Evolutionary conservation across 2,797 vertebrate species (phyloP).

Genomic region (Neosalanx taihuensis): DNA sequence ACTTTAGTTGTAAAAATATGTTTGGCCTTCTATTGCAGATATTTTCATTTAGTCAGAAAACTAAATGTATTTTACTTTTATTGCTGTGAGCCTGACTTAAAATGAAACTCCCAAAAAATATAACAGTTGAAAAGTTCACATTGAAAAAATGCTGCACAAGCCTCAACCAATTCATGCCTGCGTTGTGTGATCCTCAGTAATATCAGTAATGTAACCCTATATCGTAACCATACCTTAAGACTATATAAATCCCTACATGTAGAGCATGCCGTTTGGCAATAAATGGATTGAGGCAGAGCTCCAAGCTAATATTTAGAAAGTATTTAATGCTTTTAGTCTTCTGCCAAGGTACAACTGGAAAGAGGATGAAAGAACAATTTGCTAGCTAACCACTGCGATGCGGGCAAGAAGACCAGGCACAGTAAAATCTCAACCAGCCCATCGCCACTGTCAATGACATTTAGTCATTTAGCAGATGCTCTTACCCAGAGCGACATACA

Average conservation of each 20-base stretch:
- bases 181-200: background rate
- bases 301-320: constrained; percentile 27
- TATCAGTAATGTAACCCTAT: background rate
- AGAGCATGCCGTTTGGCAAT: constrained; percentile 5
- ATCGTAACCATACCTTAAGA: constrained; percentile 7
- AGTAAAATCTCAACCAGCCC: constrained; percentile 16
- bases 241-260: constrained; percentile 21
- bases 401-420: constrained; percentile 18
- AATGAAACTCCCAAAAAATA: too few species aligned
- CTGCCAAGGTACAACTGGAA: constrained; percentile 35
- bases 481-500: too few species aligned
- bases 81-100: too few species aligned
- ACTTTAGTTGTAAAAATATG: too few species aligned
- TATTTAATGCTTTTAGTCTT: constrained; percentile 25
- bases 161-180: background rate
- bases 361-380: constrained; percentile 32
- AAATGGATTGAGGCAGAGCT: background rate
- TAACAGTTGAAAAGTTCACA: too few species aligned
- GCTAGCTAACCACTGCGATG: constrained; percentile 9
- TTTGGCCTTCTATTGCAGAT: too few species aligned
- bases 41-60: too few species aligned
- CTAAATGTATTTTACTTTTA: too few species aligned
- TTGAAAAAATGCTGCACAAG: too few species aligned
- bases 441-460: constrained; percentile 19
- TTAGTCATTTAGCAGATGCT: too few species aligned